phyloP scores from a whole-genome alignment of 2,888 invertebrate genomes.

The Yponomeuta malinellus region DNA sequence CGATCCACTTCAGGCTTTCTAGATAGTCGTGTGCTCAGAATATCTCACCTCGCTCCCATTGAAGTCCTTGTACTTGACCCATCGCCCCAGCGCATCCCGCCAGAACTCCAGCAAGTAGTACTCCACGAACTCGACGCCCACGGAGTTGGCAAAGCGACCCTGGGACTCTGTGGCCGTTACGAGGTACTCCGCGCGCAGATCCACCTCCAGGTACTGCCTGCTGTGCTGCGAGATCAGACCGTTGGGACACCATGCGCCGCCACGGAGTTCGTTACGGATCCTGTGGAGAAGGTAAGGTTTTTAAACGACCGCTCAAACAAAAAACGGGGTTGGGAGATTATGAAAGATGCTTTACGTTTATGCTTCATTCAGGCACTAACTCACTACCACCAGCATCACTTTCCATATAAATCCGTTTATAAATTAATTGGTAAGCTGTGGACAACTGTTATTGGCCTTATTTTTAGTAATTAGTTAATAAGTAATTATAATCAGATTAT shows the following conservation, averaged over 20 bases:
- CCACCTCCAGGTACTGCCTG: constrained; percentile 89
- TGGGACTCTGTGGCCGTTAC: constrained; percentile 92
- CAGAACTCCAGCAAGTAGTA: constrained; percentile 89
- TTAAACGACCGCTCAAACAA: no score
- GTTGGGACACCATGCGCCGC: constrained; percentile 96
- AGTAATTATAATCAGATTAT: no score
- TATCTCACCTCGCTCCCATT: constrained; percentile 83
- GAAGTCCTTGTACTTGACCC: constrained; percentile 88
- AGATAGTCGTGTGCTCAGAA: no score
- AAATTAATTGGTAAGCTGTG: no score
- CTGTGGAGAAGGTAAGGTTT: constrained; percentile 60
- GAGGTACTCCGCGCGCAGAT: constrained; percentile 83
- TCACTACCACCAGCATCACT: no score
- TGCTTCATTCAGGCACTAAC: no score
- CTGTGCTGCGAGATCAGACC: constrained; percentile 84
- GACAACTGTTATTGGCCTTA: no score
- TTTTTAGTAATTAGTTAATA: no score
- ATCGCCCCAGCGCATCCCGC: constrained; percentile 79
- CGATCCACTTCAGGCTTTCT: no score
- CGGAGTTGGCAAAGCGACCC: constrained; percentile 93
- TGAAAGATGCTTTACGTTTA: no score
- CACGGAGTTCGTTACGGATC: constrained; percentile 88
- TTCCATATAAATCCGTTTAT: no score
- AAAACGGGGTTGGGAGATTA: no score
- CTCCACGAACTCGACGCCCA: constrained; percentile 92